Evolutionary conservation across 2,113 vertebrate species (phyloP).

Genomic region (Campylomormyrus numenius): DNA sequence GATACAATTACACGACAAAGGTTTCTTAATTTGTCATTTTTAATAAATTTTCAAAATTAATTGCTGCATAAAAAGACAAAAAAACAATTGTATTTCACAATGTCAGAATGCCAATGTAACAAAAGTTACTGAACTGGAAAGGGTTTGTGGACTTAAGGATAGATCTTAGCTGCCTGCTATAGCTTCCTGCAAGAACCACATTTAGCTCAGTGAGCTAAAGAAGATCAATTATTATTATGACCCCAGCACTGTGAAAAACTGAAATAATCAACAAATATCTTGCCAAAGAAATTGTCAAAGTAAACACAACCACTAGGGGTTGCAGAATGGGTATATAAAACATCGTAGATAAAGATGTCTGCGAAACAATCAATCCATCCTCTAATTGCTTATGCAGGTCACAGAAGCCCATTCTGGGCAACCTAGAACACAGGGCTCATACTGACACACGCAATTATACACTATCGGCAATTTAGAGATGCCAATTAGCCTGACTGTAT

Average conservation of each 20-base stretch:
- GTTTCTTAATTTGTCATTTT: background rate
- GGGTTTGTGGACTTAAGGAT: background rate
- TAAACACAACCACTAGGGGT: background rate
- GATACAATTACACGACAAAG: background rate
- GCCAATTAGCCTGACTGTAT: background rate
- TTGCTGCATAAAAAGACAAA: background rate
- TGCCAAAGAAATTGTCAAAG: background rate
- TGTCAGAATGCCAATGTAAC: background rate
- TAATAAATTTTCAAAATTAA: background rate
- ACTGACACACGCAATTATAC: background rate
- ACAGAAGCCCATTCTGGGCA: background rate
- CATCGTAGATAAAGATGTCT: background rate
- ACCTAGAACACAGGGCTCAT: background rate
- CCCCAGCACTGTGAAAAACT: background rate
- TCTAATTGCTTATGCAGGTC: background rate
- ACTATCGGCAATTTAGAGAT: background rate
- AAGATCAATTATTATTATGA: background rate
- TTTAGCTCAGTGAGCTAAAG: background rate
- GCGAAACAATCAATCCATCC: background rate
- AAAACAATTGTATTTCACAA: background rate
- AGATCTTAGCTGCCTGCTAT: background rate
- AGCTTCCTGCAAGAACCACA: background rate
- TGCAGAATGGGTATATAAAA: background rate
- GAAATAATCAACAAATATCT: background rate
- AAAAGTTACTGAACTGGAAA: background rate